Evolutionary conservation across 2,797 vertebrate genomes (phyloP).

Genomic region (Chaetophractus vellerosus): DNA sequence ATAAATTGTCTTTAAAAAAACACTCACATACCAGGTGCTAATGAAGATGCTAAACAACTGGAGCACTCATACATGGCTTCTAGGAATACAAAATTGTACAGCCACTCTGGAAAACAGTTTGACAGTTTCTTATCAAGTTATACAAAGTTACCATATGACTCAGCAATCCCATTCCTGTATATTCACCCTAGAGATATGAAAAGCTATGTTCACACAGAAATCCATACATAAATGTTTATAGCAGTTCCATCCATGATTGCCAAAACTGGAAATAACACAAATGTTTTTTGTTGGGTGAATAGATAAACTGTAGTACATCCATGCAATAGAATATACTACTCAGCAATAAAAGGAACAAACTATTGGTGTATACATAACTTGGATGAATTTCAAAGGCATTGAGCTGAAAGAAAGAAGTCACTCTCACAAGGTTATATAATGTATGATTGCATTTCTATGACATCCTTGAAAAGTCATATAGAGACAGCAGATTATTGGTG

Average conservation of each 20-base stretch:
- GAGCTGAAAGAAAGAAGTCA: not conserved
- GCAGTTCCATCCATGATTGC: not conserved
- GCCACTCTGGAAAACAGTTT: not conserved
- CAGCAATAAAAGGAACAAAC: not conserved
- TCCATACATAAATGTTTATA: not conserved
- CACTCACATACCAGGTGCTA: accelerated
- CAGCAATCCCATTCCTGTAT: not conserved
- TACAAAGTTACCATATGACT: not conserved
- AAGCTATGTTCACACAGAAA: not conserved
- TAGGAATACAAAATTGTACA: not conserved
- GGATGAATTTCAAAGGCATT: not conserved
- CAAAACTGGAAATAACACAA: not conserved
- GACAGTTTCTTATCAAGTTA: not conserved
- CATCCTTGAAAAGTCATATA: not conserved
- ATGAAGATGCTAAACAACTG: accelerated
- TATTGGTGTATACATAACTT: not conserved
- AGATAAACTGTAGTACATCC: too few relatives aligned
- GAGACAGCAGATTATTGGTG: not conserved
- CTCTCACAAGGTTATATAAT: not conserved
- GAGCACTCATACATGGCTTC: not conserved
- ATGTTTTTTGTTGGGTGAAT: not conserved
- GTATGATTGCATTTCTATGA: not conserved
- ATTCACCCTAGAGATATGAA: not conserved
- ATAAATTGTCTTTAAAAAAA: not conserved
- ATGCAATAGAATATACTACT: too few relatives aligned